A percentile compares a stretch with the other conserved stretches of the same genome.
Conservation (phyloP, 1,140 invertebrate species). For the Drosophila trapezifrons region DNA sequence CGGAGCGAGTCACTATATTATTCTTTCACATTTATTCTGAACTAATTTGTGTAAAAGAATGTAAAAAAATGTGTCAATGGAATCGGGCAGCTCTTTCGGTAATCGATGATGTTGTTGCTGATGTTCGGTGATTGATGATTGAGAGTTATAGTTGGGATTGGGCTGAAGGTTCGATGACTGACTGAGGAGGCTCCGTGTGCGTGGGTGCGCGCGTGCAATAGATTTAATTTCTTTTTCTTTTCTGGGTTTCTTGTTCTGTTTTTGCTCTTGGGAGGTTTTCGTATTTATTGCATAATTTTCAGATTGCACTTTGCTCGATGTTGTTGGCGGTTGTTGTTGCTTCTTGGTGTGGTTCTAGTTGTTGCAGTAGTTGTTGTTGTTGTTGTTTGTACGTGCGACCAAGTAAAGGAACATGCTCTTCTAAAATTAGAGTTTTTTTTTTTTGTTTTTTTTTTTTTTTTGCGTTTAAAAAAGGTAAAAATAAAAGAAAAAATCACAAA, state of each 20-base stretch:
- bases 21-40: neutral
- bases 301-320: constrained; percentile 45
- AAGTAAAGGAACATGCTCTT: constrained; percentile 87
- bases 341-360: constrained; percentile 45
- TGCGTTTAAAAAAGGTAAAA: constrained; percentile 46
- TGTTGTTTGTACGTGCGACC: constrained; percentile 84
- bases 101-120: constrained; percentile 22
- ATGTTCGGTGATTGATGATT: constrained; percentile 29
- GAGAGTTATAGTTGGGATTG: constrained; percentile 20
- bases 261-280: no score
- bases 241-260: neutral
- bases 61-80: constrained; percentile 7
- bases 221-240: constrained; percentile 3
- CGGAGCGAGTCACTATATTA: no score
- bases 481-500: constrained; percentile 47
- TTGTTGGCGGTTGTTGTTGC: constrained; percentile 40
- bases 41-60: neutral
- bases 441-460: constrained; percentile 8
- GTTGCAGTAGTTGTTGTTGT: constrained; percentile 55
- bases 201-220: constrained; percentile 19
- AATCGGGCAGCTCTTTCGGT: constrained; percentile 2
- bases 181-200: constrained; percentile 34
- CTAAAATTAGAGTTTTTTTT: constrained; percentile 84
- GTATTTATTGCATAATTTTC: constrained; percentile 22
- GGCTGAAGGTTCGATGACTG: constrained; percentile 26